Evolutionary conservation across 2,888 invertebrate genomes (phyloP).

Genomic region (Zygothrica quintamaculata): DNA sequence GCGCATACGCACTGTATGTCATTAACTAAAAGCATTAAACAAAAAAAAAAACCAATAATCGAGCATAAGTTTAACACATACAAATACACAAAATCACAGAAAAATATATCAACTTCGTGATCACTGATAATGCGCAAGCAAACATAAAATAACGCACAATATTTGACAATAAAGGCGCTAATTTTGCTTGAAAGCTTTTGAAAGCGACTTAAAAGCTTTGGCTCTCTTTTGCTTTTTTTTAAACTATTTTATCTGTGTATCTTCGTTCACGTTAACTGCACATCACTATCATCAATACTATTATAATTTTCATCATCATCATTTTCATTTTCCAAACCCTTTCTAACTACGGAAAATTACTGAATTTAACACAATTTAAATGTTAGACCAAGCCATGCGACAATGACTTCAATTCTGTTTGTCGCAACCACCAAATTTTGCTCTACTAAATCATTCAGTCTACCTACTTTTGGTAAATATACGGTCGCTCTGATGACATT

Average conservation of each 20-base stretch:
- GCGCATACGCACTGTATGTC: conserved; percentile 60
- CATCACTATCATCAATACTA: no score
- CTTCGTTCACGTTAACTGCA: conserved; percentile 7
- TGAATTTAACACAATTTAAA: conserved; percentile 52
- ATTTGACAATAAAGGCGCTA: conserved; percentile 61
- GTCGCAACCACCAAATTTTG: conserved; percentile 10
- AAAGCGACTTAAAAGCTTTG: conserved; percentile 18
- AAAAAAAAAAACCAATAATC: no score
- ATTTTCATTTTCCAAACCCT: no score
- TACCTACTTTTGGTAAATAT: conserved; percentile 35
- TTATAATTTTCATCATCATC: no score
- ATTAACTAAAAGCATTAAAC: conserved; percentile 1
- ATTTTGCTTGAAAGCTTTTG: conserved; percentile 49
- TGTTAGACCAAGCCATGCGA: conserved; percentile 18
- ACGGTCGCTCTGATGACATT: conserved; percentile 43
- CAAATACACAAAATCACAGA: not conserved
- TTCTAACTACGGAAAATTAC: conserved; percentile 10
- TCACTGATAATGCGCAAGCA: conserved; percentile 57
- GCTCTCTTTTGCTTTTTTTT: conserved; percentile 2
- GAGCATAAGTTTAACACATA: conserved; percentile 5
- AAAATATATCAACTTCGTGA: conserved; percentile 52
- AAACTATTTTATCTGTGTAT: not conserved
- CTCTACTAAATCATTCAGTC: conserved; percentile 49
- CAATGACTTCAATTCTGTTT: conserved; percentile 12
- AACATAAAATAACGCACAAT: conserved; percentile 48